Evolutionary conservation across 2,797 vertebrate genomes (phyloP).

Genomic region (Champsocephalus esox): DNA sequence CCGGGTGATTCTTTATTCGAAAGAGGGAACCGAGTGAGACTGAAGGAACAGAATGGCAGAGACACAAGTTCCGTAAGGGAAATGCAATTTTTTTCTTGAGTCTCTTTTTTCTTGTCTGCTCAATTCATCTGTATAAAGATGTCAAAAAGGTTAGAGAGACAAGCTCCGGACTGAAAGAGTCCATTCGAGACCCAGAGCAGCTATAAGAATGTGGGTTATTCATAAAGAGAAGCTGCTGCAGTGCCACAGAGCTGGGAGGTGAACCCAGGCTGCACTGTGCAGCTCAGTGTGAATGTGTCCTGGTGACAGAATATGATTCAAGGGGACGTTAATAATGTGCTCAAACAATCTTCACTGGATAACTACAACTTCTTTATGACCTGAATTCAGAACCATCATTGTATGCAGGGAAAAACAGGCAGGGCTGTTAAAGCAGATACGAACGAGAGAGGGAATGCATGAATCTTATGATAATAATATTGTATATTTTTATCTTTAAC

Average conservation of each 20-base stretch:
- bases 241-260: constrained; percentile 17
- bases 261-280: neutral
- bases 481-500: no score
- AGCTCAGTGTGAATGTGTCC: neutral
- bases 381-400: neutral
- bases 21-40: neutral
- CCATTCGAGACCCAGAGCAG: constrained; percentile 1
- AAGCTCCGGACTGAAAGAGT: constrained; percentile 10
- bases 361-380: neutral
- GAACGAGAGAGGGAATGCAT: neutral
- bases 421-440: no score
- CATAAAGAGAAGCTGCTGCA: constrained; percentile 4
- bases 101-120: constrained; percentile 1
- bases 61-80: constrained; percentile 17
- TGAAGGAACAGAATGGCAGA: constrained; percentile 20
- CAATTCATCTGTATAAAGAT: constrained; percentile 25
- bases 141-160: constrained; percentile 18
- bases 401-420: neutral
- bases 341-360: constrained; percentile 3
- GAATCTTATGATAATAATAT: neutral
- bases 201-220: neutral
- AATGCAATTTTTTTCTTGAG: constrained; percentile 2
- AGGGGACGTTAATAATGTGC: neutral
- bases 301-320: neutral
- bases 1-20: neutral